phyloP scores from a whole-genome alignment of 2,797 vertebrate genomes.

The Chaunax sp. region DNA sequence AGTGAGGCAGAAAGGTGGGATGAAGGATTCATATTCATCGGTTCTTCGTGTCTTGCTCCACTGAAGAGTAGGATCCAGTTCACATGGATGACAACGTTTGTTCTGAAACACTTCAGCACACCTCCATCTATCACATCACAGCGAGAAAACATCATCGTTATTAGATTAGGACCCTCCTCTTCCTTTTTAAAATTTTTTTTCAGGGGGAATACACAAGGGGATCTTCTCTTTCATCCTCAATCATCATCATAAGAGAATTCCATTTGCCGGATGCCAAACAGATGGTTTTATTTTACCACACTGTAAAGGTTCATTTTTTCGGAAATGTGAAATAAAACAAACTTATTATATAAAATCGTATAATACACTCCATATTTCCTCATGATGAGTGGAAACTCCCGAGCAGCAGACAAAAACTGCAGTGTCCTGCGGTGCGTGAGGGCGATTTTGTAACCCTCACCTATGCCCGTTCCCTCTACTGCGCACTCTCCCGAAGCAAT shows the following conservation, averaged over 20 bases:
- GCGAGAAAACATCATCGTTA: slow-evolving; percentile 36
- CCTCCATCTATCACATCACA: slow-evolving; percentile 56
- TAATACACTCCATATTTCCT: slow-evolving; percentile 76
- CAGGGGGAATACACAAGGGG: slow-evolving; percentile 38
- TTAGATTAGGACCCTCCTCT: slow-evolving; percentile 35
- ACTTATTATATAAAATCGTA: slow-evolving; percentile 76
- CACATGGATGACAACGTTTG: slow-evolving; percentile 40
- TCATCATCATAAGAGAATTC: slow-evolving; percentile 80
- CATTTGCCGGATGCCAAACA: slow-evolving; percentile 80
- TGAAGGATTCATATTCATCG: slow-evolving; percentile 11
- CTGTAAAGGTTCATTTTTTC: slow-evolving; percentile 79
- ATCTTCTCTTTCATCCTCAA: slow-evolving; percentile 65
- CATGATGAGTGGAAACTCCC: slow-evolving; percentile 67
- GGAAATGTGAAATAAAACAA: slow-evolving; percentile 83
- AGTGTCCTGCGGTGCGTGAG: slow-evolving; percentile 64
- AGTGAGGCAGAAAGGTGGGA: slow-evolving; percentile 3
- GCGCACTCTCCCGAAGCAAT: slow-evolving; percentile 68
- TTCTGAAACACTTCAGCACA: slow-evolving; percentile 58
- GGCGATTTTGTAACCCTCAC: slow-evolving; percentile 64
- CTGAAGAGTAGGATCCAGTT: slow-evolving; percentile 37
- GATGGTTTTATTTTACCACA: slow-evolving; percentile 81
- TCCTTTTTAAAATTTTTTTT: neutral
- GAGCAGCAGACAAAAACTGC: slow-evolving; percentile 68
- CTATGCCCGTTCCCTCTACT: slow-evolving; percentile 61
- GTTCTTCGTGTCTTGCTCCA: neutral